Evolutionary conservation across 2,113 vertebrate species (phyloP), one percentile per base, ranked within the genome.

Genomic region (Prietella phreatophila): DNA sequence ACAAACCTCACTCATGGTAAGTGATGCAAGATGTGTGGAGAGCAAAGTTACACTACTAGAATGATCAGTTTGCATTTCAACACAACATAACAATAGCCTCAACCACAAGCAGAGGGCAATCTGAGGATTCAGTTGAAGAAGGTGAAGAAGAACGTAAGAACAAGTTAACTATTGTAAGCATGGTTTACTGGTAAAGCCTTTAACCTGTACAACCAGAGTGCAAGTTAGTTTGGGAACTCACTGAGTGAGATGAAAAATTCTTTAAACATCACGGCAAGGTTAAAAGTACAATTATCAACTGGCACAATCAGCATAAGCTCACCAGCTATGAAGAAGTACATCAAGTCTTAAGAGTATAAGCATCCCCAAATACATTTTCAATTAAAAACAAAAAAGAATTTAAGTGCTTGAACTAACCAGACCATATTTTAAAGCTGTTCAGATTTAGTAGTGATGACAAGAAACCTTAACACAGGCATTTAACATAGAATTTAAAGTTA

Each of bases 211-310:
- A 73, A 73, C 27, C 47, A 83, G 11, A 85, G 27, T 42, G 33
- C 56, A 81, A 85, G n/a, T 42, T 25, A 65, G 1, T 4, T 73
- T 11, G 17, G 47, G 0, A 78, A 69, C 15, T 67, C 25, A 30
- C 17, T 13, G 55, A 55, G 67, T 36, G 3, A 30, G 19, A 85
- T 36, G 47, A 30, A 87, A 76, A n/a, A 63, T 85, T 79, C 22
- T 76, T 36, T 53, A 69, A 36, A 63, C 86, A 78, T 76, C 86
- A 83, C 8, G 27, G 80, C 79, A 87, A 42, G n/a, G 82, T 56
- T 56, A 81, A 81, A 47, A 15, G 75, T 30, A 36, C 76, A 85
- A 36, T 42, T 55, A 39, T 20, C 39, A 60, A 61, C 42, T 36
- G 2, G 58, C 56, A 65, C 60, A 76, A 55, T 30, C 86, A 88